Evolutionary conservation across 2,888 invertebrate genomes (phyloP).

Genomic region (Clitarchus hookeri): DNA sequence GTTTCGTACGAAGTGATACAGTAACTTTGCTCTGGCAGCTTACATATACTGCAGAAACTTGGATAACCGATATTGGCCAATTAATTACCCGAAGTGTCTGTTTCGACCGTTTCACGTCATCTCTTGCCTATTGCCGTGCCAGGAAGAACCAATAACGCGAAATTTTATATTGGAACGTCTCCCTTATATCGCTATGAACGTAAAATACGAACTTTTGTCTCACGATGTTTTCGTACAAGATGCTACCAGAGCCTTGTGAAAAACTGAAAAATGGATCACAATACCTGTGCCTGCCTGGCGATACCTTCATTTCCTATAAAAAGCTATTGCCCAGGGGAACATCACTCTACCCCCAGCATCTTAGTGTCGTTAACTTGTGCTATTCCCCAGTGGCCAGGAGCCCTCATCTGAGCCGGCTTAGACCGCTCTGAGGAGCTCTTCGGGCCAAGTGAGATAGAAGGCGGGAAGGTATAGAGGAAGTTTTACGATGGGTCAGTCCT

Average conservation of each 20-base stretch:
- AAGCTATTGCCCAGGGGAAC: background rate
- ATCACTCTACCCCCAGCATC: background rate
- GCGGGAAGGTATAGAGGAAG: background rate
- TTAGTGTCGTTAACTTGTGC: background rate
- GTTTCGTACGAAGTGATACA: too few species aligned
- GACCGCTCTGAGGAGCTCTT: background rate
- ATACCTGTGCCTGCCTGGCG: background rate
- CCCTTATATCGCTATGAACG: too few species aligned
- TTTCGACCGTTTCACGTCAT: too few species aligned
- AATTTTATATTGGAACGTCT: too few species aligned
- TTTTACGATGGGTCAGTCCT: background rate
- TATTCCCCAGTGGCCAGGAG: background rate
- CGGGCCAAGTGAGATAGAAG: background rate
- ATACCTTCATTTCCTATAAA: background rate
- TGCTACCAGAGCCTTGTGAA: background rate
- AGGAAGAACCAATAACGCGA: too few species aligned
- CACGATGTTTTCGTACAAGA: too few species aligned
- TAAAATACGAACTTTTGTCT: too few species aligned
- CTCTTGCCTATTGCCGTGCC: too few species aligned
- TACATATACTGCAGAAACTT: too few species aligned
- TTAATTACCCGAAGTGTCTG: too few species aligned
- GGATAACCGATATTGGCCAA: too few species aligned
- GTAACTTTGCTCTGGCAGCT: too few species aligned
- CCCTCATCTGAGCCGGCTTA: background rate
- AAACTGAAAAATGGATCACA: background rate